phyloP scores from a whole-genome alignment of 2,797 vertebrate genomes.

The Dendrocincla fuliginosa region DNA sequence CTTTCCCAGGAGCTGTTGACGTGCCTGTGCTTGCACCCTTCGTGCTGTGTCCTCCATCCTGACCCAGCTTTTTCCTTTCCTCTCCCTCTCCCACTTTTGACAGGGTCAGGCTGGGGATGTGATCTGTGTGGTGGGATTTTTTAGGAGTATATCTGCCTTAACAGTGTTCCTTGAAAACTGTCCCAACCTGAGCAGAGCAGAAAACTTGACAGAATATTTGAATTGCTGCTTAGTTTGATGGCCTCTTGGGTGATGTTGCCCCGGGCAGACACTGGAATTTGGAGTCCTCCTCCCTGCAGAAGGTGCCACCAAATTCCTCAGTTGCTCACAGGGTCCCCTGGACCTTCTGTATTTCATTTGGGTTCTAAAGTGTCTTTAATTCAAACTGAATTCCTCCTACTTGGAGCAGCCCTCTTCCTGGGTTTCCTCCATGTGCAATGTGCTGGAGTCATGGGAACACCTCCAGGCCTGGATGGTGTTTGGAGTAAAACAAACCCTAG shows the following conservation, averaged over 20 bases:
- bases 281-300: background rate
- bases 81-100: background rate
- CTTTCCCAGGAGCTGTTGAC: constrained; percentile 26
- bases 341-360: fast-evolving
- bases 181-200: background rate
- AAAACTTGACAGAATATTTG: background rate
- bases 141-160: background rate
- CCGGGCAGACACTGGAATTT: background rate
- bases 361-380: background rate
- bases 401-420: background rate
- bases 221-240: background rate
- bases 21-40: constrained; percentile 47
- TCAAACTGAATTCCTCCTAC: background rate
- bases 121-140: background rate
- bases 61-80: constrained; percentile 22
- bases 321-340: background rate
- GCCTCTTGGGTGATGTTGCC: background rate
- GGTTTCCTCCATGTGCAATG: background rate
- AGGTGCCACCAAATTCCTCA: background rate
- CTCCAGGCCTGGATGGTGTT: background rate
- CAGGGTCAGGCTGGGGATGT: background rate
- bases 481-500: background rate
- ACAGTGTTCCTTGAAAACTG: background rate
- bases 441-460: background rate
- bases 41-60: constrained; percentile 25